Conservation (phyloP, 2,888 invertebrate genomes). For the Doris montereyensis region DNA sequence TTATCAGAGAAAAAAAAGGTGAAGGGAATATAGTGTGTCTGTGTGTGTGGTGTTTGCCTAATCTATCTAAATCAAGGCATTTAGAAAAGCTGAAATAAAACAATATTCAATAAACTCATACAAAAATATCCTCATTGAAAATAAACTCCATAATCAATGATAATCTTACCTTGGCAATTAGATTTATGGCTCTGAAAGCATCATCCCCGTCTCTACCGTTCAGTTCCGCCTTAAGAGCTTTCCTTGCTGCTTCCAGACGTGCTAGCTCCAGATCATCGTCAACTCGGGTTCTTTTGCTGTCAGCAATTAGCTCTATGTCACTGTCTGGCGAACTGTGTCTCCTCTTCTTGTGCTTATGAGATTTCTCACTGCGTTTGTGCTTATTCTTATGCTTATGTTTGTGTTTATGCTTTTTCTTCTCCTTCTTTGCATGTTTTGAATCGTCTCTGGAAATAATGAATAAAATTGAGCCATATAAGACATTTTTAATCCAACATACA, state of each 20-base stretch:
- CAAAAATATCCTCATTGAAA: too few relatives aligned
- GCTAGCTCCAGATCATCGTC: constrained; percentile 64
- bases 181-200: constrained; percentile 45
- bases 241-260: constrained; percentile 70
- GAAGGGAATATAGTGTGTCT: too few relatives aligned
- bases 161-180: constrained; percentile 42
- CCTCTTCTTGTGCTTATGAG: constrained; percentile 64
- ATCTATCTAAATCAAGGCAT: too few relatives aligned
- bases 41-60: too few relatives aligned
- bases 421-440: too few relatives aligned
- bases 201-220: constrained; percentile 48
- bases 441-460: too few relatives aligned
- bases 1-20: too few relatives aligned
- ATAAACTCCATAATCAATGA: too few relatives aligned
- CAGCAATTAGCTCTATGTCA: constrained; percentile 41
- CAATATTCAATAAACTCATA: too few relatives aligned
- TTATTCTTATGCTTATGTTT: constrained; percentile 78
- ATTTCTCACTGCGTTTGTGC: constrained; percentile 72
- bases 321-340: constrained; percentile 49
- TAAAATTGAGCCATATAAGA: too few relatives aligned
- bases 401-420: constrained; percentile 63
- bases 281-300: constrained; percentile 43
- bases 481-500: too few relatives aligned
- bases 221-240: constrained; percentile 69
- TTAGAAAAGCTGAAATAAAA: too few relatives aligned